These are phyloP conservation scores for Pseudochaenichthys georgianus DNA, from an alignment of 2,797 vertebrate genomes.

Conservation along the genomic window DNA sequence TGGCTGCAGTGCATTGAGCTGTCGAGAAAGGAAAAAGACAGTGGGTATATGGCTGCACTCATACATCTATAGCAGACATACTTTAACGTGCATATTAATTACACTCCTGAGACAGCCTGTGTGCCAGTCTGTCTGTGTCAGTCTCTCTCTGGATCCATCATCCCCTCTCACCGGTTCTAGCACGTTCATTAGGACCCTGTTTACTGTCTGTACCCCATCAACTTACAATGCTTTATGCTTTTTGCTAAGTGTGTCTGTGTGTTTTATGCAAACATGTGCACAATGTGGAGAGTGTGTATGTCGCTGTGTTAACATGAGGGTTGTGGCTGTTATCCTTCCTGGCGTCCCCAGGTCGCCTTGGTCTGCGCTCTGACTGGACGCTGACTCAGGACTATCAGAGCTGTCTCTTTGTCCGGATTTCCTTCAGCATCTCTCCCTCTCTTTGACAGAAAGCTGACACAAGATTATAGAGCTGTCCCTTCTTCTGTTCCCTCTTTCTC, in stretches of 20 bases:
- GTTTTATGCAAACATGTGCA: constrained; percentile 17
- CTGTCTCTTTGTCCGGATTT: constrained; percentile 49
- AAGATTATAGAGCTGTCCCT: constrained; percentile 8
- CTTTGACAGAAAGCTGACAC: constrained; percentile 61
- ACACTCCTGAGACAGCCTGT: constrained; percentile 56
- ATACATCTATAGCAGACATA: constrained; percentile 19
- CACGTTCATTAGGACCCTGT: constrained; percentile 22
- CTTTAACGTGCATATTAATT: constrained; percentile 55
- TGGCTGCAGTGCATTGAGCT: neutral
- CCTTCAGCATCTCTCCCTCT: constrained; percentile 20
- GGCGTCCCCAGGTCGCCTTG: constrained; percentile 55
- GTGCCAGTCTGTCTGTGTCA: constrained; percentile 53
- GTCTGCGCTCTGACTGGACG: constrained; percentile 63
- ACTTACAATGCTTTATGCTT: constrained; percentile 29
- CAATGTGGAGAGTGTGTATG: constrained; percentile 1
- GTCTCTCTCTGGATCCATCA: constrained; percentile 52
- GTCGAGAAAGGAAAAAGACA: neutral
- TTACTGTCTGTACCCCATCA: constrained; percentile 28
- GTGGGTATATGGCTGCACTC: neutral
- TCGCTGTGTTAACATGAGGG: constrained; percentile 48
- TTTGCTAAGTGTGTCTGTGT: constrained; percentile 34
- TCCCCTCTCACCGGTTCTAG: constrained; percentile 43
- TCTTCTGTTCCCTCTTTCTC: constrained; percentile 25
- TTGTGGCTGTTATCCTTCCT: constrained; percentile 57
- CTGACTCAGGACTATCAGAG: constrained; percentile 68